Evolutionary conservation across 2,888 invertebrate species (phyloP).

Genomic region (Phasia obesa): DNA sequence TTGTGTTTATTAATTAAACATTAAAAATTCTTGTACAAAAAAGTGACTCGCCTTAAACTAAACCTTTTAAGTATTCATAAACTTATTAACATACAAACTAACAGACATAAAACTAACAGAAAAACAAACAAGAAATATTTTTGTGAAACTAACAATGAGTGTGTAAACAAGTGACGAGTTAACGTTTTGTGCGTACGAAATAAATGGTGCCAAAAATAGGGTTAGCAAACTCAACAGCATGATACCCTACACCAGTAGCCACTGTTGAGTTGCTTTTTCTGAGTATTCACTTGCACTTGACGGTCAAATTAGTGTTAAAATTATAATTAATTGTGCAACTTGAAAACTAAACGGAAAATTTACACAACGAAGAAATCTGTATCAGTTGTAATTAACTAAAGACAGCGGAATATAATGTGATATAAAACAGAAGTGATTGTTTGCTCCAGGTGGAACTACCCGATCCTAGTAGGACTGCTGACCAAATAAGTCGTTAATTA

Average conservation of each 20-base stretch:
- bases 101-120: conserved; percentile 32
- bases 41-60: conserved; percentile 21
- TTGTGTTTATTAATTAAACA: conserved; percentile 39
- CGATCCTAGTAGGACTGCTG: no score
- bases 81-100: conserved; percentile 56
- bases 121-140: conserved; percentile 15
- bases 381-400: no score
- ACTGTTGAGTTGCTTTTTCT: no score
- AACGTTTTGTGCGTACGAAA: not conserved
- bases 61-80: conserved; percentile 9
- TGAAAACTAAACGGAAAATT: no score
- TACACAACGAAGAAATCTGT: no score
- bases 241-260: not conserved
- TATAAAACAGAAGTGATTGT: no score
- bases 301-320: no score
- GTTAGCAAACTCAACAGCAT: not conserved
- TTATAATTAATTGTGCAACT: no score
- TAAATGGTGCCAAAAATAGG: not conserved
- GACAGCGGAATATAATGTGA: no score
- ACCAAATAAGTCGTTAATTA: no score
- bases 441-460: no score
- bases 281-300: no score
- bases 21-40: conserved; percentile 23
- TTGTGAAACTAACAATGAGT: conserved; percentile 30
- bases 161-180: conserved; percentile 9